Evolutionary conservation across 2,888 invertebrate species (phyloP), one percentile per base, ranked within the genome.

Genomic region (Lymantria dispar): DNA sequence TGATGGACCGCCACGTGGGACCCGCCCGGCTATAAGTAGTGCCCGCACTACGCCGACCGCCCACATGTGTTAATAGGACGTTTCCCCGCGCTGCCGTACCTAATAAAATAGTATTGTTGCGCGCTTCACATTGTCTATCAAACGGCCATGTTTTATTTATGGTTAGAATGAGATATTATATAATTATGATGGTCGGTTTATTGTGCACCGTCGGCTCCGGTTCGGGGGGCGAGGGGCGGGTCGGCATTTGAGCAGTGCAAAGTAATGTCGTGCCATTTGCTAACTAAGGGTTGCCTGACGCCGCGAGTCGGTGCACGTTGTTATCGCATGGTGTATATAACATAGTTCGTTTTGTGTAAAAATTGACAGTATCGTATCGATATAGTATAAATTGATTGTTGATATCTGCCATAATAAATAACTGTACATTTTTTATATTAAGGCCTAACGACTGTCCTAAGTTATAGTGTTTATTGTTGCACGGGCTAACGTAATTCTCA

Each of bases 1-100:
- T 94, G 94, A 94, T 93, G 86, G 74, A 93, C 93, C 78, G 93
- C 92, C 82, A 86, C 91, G 56, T 92, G 90, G 90, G 92, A 92
- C 76, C 92, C 92, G 60, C 91, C 91, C 72, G 88, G 89, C 68
- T 89, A 79, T 79, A 69, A 80, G 65, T 90, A 91, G 77, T 83
- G 33, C 52, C 48, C 66, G 53, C 45, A 42, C 43, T 31, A 54
- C 40, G 22, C 29, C 33, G 22, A 12, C 47, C 49, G 22, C 22
- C 22, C 22, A 22, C 22, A 22, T 22, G 22, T 22, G 22, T 22
- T 22, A 3, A 22, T 22, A 22, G n/a, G 22, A 22, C 22, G 22
- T 11, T n/a, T 38, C 9, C 1, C 38, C 38, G 38, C 15, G 41
- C 42, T 29, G 29, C 9, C 15, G 9, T 15, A 40, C 22, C 40